phyloP scores from a whole-genome alignment of 2,113 vertebrate species.

The Gadus macrocephalus region DNA sequence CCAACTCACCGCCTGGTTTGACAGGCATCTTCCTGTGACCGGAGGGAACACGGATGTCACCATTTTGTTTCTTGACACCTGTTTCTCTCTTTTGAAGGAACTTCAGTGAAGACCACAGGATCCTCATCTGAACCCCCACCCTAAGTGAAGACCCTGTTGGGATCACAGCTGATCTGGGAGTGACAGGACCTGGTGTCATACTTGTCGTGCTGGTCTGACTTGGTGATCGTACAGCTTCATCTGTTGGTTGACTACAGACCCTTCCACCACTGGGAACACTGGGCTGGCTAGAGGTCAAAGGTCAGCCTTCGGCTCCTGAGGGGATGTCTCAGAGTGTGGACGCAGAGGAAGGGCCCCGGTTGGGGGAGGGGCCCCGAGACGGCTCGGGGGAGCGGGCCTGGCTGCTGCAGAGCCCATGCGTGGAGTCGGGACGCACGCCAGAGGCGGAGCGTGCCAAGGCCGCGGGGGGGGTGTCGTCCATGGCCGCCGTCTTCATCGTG shows the following conservation, averaged over 20 bases:
- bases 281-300: not conserved
- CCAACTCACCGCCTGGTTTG: no score
- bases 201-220: no score
- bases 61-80: no score
- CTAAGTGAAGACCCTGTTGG: not conserved
- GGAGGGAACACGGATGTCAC: no score
- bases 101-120: no score
- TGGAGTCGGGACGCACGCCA: conserved; percentile 65
- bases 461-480: conserved; percentile 57
- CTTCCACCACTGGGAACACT: not conserved
- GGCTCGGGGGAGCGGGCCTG: conserved; percentile 85
- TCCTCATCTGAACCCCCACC: no score
- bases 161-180: not conserved
- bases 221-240: not conserved
- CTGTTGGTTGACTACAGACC: not conserved
- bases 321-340: conserved; percentile 82
- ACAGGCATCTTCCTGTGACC: no score
- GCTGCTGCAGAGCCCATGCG: conserved; percentile 88
- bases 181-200: not conserved
- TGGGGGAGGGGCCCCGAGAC: conserved; percentile 53
- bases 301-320: not conserved
- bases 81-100: no score
- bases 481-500: conserved; percentile 89
- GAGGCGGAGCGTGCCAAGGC: conserved; percentile 38
- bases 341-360: conserved; percentile 70